Base-by-base conservation (phyloP, 2,888 invertebrate genomes). In the Azorinus chamasolen region DNA sequence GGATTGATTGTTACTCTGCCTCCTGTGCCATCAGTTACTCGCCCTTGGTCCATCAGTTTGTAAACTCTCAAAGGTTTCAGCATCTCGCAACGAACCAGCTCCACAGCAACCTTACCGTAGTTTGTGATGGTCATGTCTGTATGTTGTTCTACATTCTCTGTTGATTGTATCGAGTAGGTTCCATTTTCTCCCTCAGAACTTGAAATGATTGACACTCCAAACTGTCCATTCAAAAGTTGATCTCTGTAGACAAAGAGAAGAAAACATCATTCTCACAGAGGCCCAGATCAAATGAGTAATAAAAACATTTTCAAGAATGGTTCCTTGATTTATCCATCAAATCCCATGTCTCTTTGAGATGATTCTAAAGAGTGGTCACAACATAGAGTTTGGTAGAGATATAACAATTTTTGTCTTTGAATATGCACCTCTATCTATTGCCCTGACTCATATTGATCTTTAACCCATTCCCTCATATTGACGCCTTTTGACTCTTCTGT, bases 1-100 rank as follows among this genome's bases (percentile, higher is more conserved):
- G 86, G 83, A 24, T 57, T 55, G 25, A 88, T 69, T 6, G 54
- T 45, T 0, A 68, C 77, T 20, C 61, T 55, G 2, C 43, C 51
- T 14, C 70, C 65, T 20, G 65, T 48, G 16, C 65, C 74, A 63
- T 87, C 87, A 16, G 85, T 85, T 0, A 88, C 86, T 48, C 79
- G 77, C 37, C 75, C 59, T 2, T 32, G 59, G 57, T 87, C 88
- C 46, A 69, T 55, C 32, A 89, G 65, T n/a, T 75, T 79, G 68
- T 87, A 88, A 8, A 87, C 86, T 50, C 86, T 64, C 18, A 87
- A 69, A 22, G 79, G 68, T 55, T 87, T 88, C 62, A 89, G 70
- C 80, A 87, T 68, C 62, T 88, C 89, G 81, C 87, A 87, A 32
- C 83, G 79, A 16, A 75, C 57, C 27, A 88, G 73, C 27, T 82